Base-by-base conservation (phyloP, 2,888 invertebrate genomes). In the Teleogryllus oceanicus region DNA sequence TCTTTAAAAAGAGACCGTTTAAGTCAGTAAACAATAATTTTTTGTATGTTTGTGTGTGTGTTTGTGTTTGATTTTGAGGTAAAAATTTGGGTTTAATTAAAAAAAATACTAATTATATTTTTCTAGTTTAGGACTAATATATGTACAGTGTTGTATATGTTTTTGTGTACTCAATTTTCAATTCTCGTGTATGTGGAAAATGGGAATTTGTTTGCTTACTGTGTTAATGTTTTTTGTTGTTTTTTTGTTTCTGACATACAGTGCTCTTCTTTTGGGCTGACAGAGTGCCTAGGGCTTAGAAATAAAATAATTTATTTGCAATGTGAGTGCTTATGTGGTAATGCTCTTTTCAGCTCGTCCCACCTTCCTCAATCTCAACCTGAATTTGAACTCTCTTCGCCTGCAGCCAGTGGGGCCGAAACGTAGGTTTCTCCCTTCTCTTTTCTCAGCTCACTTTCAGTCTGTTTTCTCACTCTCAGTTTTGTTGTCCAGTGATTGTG, bases 331-430 rank as follows among this genome's bases (percentile, higher is more conserved):
- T 81, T 62, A 79, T 79, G 62, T 76, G 79, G 77, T 80, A 80
- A 79, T 80, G 80, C 78, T 89, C 86, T 88, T 89, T 93, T 94
- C 97, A 98, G 97, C 97, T 89, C 95, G 98, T 87, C 98, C 98
- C 88, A 98, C 97, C 88, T 98, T 97, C 93, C 94, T 98, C 90
- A 97, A 97, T 93, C 94, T 98, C 91, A 96, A 94, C 91, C 91
- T 96, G 91, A 96, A 95, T 92, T 92, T 95, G 90, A 96, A 96
- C 91, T 92, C 94, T 86, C 91, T 95, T 90, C 93, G 95, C 89
- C 93, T 94, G 87, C 94, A 94, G 90, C 95, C 94, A 88, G 91
- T 93, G 86, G 88, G 87, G 84, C 86, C 90, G 88, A 96, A 96
- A 94, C 94, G 96, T 96, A 95, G 90, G 95, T 95, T 89, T 78